Conservation (phyloP, 2,113 vertebrate genomes). For the Spheniscus mendiculus region DNA sequence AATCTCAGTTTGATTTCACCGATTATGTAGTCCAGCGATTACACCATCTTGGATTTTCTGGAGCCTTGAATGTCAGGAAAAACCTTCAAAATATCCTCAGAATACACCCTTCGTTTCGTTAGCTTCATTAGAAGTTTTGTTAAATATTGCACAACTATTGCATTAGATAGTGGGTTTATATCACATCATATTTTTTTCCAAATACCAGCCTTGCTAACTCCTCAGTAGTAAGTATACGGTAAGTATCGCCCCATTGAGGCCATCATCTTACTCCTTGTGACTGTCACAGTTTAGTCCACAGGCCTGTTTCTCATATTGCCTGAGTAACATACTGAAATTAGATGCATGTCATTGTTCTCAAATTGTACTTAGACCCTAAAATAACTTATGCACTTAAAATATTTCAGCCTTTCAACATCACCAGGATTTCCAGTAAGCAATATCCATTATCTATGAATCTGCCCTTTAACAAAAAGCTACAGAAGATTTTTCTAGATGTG, state of each 20-base stretch:
- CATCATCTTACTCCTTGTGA: neutral
- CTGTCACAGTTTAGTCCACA: neutral
- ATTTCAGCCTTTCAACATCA: neutral
- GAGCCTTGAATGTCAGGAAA: neutral
- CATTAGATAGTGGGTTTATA: neutral
- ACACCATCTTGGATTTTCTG: neutral
- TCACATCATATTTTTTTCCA: neutral
- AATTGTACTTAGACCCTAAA: neutral
- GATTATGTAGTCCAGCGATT: neutral
- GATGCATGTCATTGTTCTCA: neutral
- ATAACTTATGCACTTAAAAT: neutral
- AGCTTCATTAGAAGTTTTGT: neutral
- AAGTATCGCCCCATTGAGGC: neutral
- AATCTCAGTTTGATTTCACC: neutral
- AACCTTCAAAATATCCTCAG: neutral
- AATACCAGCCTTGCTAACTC: neutral
- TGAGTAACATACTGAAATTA: neutral
- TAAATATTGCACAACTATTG: neutral
- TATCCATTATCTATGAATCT: neutral
- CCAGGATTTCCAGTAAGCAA: neutral
- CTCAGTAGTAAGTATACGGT: accelerated
- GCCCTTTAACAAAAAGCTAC: neutral
- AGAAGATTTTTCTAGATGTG: neutral
- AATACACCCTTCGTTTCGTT: neutral
- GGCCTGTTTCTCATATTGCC: neutral